Base-by-base conservation (phyloP, 2,113 vertebrate genomes). In the Excalfactoria chinensis region DNA sequence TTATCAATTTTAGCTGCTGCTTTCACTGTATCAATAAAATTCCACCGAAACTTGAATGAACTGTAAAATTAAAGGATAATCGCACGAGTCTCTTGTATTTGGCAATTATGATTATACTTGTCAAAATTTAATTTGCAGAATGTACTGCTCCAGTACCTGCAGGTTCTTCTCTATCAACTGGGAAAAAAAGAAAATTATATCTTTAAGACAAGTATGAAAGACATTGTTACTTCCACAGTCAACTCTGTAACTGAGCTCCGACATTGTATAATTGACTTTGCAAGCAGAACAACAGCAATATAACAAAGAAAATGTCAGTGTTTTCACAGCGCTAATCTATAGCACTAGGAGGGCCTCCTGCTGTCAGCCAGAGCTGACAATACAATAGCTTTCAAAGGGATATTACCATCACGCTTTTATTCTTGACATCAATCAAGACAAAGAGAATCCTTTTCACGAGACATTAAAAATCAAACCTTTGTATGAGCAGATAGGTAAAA, bases 351-450 rank as follows among this genome's bases (percentile, higher is more conserved):
- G 97, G 97, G 97, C 98, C 97, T 97, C 98, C 98, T 60, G 98
- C 97, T 97, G 97, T 97, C 97, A 97, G 97, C 95, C 96, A 95
- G 97, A 97, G 97, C 97, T 97, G 97, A 97, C 98, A 96, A 96
- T 97, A 98, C 97, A 98, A 98, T 98, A 97, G 98, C 97, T 97
- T 98, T 98, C 98, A 97, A 98, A 98, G 96, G 98, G 97, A 97
- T 98, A 98, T 98, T 98, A 97, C 98, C 97, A 97, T 97, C 97
- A 97, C 67, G 97, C 98, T 97, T 98, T 98, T 97, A 98, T 98
- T 98, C 97, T 97, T 97, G 97, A 98, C 98, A 98, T 98, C 98
- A 98, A 98, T 98, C 97, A 98, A 98, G 97, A 98, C 97, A 98
- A 98, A 98, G 98, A 97, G 97, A 97, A 97, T 97, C 97, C 96